Evolutionary conservation across 2,113 vertebrate genomes (phyloP).

Genomic region (Pituophis catenifer): DNA sequence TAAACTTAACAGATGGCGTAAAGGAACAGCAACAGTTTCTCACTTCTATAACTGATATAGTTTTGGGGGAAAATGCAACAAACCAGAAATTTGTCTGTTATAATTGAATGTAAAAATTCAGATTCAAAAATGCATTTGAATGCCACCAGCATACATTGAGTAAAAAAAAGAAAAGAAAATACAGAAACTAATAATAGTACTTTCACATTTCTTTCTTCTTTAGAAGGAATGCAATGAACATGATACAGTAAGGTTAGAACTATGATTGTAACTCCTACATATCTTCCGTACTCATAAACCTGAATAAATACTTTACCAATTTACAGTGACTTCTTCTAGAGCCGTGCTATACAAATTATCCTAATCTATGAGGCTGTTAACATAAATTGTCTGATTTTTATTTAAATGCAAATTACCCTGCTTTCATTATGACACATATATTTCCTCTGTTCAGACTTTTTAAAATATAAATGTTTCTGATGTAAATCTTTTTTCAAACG

Average conservation of each 20-base stretch:
- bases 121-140: neutral
- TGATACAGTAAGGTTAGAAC: neutral
- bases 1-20: slow-evolving; percentile 62
- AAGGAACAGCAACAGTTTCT: slow-evolving; percentile 48
- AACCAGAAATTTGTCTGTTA: slow-evolving; percentile 37
- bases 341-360: neutral
- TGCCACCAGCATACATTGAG: neutral
- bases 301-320: neutral
- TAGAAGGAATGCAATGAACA: neutral
- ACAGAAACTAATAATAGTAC: neutral
- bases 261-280: neutral
- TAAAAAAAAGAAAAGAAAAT: neutral
- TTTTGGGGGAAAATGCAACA: slow-evolving; percentile 36
- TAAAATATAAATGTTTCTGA: neutral
- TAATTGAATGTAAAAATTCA: slow-evolving; percentile 40
- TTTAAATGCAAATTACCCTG: neutral
- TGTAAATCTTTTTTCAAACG: neutral
- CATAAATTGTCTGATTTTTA: neutral
- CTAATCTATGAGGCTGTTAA: neutral
- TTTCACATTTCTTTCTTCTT: neutral
- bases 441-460: neutral
- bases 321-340: neutral
- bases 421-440: neutral
- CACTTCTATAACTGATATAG: slow-evolving; percentile 48
- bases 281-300: neutral